Conservation (phyloP, 2,797 vertebrate genomes). For the Ptychadena robeensis region DNA sequence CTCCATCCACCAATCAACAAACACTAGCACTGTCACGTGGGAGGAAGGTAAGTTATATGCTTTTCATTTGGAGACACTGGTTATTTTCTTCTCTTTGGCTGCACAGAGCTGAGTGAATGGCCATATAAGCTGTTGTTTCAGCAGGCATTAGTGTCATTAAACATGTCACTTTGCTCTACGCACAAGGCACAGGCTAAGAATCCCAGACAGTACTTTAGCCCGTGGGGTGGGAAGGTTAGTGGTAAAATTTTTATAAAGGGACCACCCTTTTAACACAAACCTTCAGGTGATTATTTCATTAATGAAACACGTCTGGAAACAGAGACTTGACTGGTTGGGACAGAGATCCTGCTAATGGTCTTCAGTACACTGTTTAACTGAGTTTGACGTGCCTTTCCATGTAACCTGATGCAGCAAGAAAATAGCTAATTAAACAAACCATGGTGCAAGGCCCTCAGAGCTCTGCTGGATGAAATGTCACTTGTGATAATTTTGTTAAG, state of each 20-base stretch:
- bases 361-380: constrained; percentile 28
- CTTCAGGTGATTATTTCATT: constrained; percentile 40
- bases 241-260: not conserved
- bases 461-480: constrained; percentile 43
- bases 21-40: no score
- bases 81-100: no score
- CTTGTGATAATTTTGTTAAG: constrained; percentile 28
- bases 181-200: not conserved
- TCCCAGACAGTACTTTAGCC: not conserved
- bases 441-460: constrained; percentile 15
- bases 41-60: no score
- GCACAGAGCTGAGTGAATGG: no score
- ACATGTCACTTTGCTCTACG: no score
- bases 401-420: constrained; percentile 56
- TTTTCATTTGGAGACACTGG: no score
- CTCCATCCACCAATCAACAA: no score
- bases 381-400: constrained; percentile 45
- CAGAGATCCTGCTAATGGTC: constrained; percentile 25
- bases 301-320: constrained; percentile 22
- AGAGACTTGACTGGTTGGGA: constrained; percentile 28
- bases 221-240: not conserved
- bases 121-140: no score
- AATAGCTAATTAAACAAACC: constrained; percentile 53
- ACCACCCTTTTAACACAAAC: constrained; percentile 16
- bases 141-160: no score